Evolutionary conservation across 2,888 invertebrate species (phyloP).

Genomic region (Serripes groenlandicus): DNA sequence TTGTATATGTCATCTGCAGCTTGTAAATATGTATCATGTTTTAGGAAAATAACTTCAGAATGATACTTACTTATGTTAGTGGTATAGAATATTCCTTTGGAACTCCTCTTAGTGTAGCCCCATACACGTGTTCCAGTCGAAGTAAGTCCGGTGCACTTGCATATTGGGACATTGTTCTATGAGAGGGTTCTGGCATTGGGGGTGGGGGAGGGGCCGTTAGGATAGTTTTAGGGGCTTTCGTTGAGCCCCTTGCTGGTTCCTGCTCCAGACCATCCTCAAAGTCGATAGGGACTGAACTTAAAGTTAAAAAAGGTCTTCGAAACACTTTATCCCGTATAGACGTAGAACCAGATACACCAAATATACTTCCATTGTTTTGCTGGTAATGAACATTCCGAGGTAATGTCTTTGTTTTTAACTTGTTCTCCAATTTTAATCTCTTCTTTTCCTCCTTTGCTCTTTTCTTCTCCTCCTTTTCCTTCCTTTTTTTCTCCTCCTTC

Average conservation of each 20-base stretch:
- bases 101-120: conserved; percentile 70
- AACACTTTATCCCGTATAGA: conserved; percentile 68
- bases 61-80: conserved; percentile 1
- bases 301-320: conserved; percentile 69
- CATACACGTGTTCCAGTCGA: conserved; percentile 79
- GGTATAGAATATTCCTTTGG: conserved; percentile 52
- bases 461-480: conserved; percentile 76
- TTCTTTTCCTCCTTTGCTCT: conserved; percentile 79
- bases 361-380: conserved; percentile 67
- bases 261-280: conserved; percentile 72
- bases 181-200: conserved; percentile 66
- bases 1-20: too few species aligned
- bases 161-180: conserved; percentile 69
- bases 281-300: conserved; percentile 78
- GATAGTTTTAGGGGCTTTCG: conserved; percentile 62
- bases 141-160: conserved; percentile 79
- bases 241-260: conserved; percentile 30
- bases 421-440: conserved; percentile 75
- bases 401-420: conserved; percentile 71
- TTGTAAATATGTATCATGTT: too few species aligned
- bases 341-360: background rate
- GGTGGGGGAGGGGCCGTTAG: conserved; percentile 71
- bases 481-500: conserved; percentile 77
- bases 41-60: too few species aligned
- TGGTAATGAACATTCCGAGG: conserved; percentile 76